phyloP scores from a whole-genome alignment of 2,113 vertebrate genomes.

The Rattus rattus region DNA sequence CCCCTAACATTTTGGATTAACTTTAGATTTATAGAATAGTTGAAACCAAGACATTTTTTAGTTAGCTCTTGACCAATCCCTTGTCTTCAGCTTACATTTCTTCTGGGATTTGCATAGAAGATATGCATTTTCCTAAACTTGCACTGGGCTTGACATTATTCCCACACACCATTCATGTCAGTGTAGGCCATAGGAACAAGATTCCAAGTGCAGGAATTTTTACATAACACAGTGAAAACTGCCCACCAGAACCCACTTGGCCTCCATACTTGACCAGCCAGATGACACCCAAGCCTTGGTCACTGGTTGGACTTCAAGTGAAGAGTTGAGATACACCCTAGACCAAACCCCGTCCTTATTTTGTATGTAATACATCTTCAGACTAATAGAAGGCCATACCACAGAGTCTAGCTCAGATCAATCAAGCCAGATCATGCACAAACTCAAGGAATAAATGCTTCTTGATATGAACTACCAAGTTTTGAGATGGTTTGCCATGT shows the following conservation, averaged over 20 bases:
- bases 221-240: background rate
- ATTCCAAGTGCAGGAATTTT: background rate
- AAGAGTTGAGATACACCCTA: background rate
- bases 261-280: too few species aligned
- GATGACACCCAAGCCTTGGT: fast-evolving
- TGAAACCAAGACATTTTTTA: background rate
- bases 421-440: background rate
- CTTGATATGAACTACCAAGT: background rate
- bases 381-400: background rate
- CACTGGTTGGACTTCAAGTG: fast-evolving
- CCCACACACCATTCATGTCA: background rate
- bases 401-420: background rate
- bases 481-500: background rate
- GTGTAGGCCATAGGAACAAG: background rate
- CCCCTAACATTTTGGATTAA: background rate
- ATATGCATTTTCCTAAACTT: background rate
- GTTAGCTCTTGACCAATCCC: background rate
- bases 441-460: background rate
- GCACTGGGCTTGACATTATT: background rate
- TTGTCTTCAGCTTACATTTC: background rate
- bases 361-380: background rate
- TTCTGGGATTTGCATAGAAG: background rate
- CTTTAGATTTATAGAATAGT: background rate
- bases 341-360: background rate
- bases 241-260: background rate